Conservation (phyloP, 2,797 vertebrate species). For the Mus caroli region DNA sequence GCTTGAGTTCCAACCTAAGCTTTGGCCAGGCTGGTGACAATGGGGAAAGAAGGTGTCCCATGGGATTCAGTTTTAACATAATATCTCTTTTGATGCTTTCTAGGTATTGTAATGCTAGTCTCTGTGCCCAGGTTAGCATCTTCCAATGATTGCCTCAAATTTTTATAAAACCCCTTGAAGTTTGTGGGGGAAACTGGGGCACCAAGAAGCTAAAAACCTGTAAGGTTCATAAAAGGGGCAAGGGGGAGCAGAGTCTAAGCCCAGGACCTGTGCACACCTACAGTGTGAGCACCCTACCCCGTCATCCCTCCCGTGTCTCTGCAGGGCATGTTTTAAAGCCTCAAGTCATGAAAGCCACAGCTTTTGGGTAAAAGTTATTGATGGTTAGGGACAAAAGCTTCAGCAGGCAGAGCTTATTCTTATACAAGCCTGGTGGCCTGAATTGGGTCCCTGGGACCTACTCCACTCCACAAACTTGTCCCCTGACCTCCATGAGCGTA, state of each 20-base stretch:
- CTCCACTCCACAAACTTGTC: neutral
- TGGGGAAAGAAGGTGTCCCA: slow-evolving; percentile 52
- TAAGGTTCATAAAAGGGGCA: neutral
- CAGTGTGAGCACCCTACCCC: neutral
- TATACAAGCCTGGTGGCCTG: neutral
- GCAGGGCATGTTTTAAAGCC: neutral
- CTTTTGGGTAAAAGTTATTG: neutral
- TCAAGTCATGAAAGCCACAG: neutral
- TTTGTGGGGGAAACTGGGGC: slow-evolving; percentile 35
- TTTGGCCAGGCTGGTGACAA: slow-evolving; percentile 50
- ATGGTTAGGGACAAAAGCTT: neutral
- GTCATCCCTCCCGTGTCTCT: neutral
- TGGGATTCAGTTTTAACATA: neutral
- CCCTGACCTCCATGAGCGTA: neutral
- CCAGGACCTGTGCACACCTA: neutral
- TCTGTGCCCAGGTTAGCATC: neutral
- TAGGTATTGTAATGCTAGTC: neutral
- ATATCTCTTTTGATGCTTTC: neutral
- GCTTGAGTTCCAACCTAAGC: slow-evolving; percentile 36
- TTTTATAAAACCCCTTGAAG: neutral
- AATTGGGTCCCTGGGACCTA: neutral
- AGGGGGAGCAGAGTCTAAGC: neutral
- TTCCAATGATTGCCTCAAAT: neutral
- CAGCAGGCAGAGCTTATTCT: neutral
- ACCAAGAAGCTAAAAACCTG: neutral